Conservation (phyloP, 2,888 invertebrate species). For the Vesta saturnalis region DNA sequence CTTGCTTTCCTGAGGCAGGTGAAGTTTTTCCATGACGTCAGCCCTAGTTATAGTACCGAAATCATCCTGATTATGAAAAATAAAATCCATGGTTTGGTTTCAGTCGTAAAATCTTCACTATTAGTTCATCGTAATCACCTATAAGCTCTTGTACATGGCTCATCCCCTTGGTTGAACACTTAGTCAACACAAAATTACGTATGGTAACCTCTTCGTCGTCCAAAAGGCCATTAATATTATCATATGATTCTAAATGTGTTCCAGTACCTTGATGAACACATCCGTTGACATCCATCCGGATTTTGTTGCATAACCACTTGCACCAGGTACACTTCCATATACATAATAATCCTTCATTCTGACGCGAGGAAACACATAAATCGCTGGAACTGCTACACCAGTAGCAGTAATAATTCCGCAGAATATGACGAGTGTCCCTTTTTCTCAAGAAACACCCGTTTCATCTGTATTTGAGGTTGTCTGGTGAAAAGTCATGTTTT, state of each 20-base stretch:
- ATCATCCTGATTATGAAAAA: too few species aligned
- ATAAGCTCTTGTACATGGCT: too few species aligned
- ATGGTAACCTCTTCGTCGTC: too few species aligned
- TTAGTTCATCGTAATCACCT: too few species aligned
- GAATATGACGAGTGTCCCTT: conserved; percentile 45
- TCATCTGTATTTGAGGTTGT: conserved; percentile 42
- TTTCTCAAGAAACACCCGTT: conserved; percentile 44
- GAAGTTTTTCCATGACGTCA: too few species aligned
- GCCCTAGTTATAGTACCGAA: too few species aligned
- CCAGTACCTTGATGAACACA: conserved; percentile 40
- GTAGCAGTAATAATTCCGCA: conserved; percentile 45
- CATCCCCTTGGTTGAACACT: too few species aligned
- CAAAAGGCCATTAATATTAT: too few species aligned
- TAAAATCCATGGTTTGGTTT: too few species aligned
- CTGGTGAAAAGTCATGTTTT: conserved; percentile 30
- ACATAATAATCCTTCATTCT: conserved; percentile 41
- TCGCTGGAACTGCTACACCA: conserved; percentile 46
- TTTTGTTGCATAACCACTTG: conserved; percentile 35
- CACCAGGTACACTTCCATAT: conserved; percentile 40
- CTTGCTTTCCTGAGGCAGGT: too few species aligned
- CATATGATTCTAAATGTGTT: conserved; percentile 40
- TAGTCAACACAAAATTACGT: too few species aligned
- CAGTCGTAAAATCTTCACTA: too few species aligned
- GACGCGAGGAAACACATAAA: conserved; percentile 48
- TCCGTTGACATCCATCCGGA: conserved; percentile 44